Evolutionary conservation across 1,140 invertebrate genomes (phyloP), one percentile per base, ranked within the genome.

Genomic region (Propsilocerus akamusi): DNA sequence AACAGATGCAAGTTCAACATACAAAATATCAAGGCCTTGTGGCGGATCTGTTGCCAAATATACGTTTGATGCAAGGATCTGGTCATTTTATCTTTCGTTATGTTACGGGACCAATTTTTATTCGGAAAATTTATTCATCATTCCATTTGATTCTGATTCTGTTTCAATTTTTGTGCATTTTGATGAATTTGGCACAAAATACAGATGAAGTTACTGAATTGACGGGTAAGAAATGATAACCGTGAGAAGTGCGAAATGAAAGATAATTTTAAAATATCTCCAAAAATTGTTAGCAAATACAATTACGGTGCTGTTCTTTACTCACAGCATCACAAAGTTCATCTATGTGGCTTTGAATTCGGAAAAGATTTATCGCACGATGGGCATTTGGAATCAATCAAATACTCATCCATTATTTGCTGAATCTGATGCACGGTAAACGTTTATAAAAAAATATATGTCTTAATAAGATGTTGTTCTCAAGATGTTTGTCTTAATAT

Each of bases 1-100:
- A n/a, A 37, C 20, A 52, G 51, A 52, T 52, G 51, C 37, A 52
- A 47, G 46, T 52, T n/a, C 37, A 48, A 41, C 26, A 28, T 22
- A 17, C 50, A 46, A 63, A 64, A 50, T 62, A 63, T 50, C 56
- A 56, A 47, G 83, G 83, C 63, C 76, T 88, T 26, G 83, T 86
- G 66, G 77, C 81, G 56, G 83, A 87, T 62, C 66, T 87, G 52
- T 77, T 84, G 78, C 83, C 83, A 24, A 84, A 86, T 54, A 84
- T 88, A 54, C 73, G 74, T 54, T 59, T 86, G 26, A 85, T 87
- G 77, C 80, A 85, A 62, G 65, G 72, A 7, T 73, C 73, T 8
- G 83, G 83, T 11, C 78, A 85, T 53, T 86, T 83, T 57, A 70
- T 86, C 61, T 79, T 86, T 59, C 83, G 83, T 62, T 86, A 86